Base-by-base conservation (phyloP, 2,888 invertebrate species). In the Philhelius pedissequus region DNA sequence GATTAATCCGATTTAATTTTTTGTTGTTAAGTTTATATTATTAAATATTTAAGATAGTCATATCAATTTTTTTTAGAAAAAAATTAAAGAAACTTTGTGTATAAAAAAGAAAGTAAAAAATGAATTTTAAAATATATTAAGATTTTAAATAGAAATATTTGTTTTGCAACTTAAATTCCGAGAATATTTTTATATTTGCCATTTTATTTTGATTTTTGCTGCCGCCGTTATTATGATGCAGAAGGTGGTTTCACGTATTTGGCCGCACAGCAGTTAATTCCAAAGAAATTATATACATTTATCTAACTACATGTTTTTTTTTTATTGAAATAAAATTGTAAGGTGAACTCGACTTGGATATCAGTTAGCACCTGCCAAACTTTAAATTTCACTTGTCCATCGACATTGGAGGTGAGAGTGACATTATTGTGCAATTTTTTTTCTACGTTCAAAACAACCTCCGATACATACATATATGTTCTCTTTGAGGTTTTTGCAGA, bases 371-470 rank as follows among this genome's bases (percentile, higher is more conserved):
- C 82, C 54, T 74, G 78, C 73, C 78, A 83, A 83, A 69, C 48
- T 74, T 54, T 40, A 73, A 32, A 74, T 83, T 83, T 83, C 82
- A 83, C 82, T 74, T 82, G 32, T 68, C 60, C 60, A 60, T 66
- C 32, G 38, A 22, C 60, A 45, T 13, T 60, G 4, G 27, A 7
- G 27, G 62, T 38, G 60, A 80, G 69, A 79, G 76, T 81, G 50
- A 68, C 60, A 64, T 40, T 48, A 45, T 81, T 81, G 81, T 81
- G 76, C 71, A 81, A 76, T 58, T 80, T 35, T 38, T 20, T n/a
- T n/a, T n/a, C n/a, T n/a, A n/a, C n/a, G n/a, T n/a, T 40, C 38
- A 35, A 43, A 18, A 7, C n/a, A 30, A 18, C 6, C 18, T 2
- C 32, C 4, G 15, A 25, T 13, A n/a, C n/a, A n/a, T n/a, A n/a